These are phyloP conservation scores for Geococcyx californianus DNA, from an alignment of 2,113 vertebrate species.

Conservation along the genomic window DNA sequence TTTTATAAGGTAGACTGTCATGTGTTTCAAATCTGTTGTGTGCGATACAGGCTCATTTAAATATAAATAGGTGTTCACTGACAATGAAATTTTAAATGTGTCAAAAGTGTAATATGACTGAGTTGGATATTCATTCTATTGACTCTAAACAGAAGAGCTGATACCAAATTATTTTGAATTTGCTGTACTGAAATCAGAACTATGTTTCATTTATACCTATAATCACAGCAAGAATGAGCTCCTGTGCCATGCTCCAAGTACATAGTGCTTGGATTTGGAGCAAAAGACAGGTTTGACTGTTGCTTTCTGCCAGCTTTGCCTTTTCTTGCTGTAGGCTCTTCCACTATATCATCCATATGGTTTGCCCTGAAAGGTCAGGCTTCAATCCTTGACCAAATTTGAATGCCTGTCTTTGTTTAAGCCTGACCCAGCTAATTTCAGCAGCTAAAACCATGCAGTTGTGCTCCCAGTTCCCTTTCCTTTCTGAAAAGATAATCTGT, in stretches of 20 bases:
- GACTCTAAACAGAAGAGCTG: background rate
- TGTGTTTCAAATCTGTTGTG: background rate
- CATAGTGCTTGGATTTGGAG: background rate
- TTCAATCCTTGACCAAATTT: background rate
- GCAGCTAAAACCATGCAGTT: no score
- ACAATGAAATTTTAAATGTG: background rate
- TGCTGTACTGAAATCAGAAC: background rate
- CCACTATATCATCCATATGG: background rate
- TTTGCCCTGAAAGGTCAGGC: background rate
- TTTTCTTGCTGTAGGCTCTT: background rate
- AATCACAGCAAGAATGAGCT: background rate
- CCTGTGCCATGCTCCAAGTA: background rate
- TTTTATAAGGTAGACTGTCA: background rate
- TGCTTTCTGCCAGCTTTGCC: background rate
- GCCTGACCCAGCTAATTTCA: no score
- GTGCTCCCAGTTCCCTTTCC: background rate
- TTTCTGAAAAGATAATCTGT: background rate
- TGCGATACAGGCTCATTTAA: background rate
- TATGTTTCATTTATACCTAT: background rate
- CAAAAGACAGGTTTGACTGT: background rate
- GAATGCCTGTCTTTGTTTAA: background rate
- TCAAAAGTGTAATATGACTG: background rate
- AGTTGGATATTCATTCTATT: background rate
- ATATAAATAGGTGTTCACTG: background rate
- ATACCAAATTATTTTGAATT: background rate